Conservation (phyloP, 1,140 invertebrate species). For the Elymnias hypermnestra region DNA sequence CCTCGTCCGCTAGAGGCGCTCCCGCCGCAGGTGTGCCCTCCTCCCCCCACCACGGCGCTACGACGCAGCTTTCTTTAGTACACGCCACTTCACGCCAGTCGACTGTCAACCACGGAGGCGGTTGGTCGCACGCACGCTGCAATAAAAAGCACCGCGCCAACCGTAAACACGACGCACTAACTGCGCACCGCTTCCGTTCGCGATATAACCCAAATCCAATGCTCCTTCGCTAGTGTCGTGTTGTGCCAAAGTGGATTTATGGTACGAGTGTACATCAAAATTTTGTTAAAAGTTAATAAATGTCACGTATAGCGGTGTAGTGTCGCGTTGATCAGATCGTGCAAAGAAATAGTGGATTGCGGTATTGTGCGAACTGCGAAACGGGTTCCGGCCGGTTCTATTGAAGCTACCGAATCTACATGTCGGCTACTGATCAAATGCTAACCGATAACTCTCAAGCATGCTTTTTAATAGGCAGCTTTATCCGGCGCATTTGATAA, state of each 20-base stretch:
- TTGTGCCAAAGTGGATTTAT: conserved; percentile 59
- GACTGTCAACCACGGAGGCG: conserved; percentile 56
- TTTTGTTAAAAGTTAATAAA: conserved; percentile 57
- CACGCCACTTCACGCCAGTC: conserved; percentile 52
- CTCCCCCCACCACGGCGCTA: conserved; percentile 27
- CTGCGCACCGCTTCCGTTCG: conserved; percentile 54
- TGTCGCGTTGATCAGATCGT: conserved; percentile 48
- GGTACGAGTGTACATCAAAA: conserved; percentile 39
- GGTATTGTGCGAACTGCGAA: conserved; percentile 43
- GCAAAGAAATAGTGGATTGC: conserved; percentile 48
- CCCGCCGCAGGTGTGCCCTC: conserved; percentile 61
- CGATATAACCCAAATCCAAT: conserved; percentile 54
- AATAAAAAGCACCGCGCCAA: conserved; percentile 52
- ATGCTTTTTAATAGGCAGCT: too few relatives aligned
- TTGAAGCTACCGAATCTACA: conserved; percentile 46
- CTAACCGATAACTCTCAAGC: not conserved
- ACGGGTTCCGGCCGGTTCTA: conserved; percentile 46
- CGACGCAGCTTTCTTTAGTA: conserved; percentile 62
- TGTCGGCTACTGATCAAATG: conserved; percentile 23
- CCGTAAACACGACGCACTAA: conserved; percentile 69
- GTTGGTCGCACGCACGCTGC: conserved; percentile 24
- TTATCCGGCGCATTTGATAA: too few relatives aligned
- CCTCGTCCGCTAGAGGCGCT: conserved; percentile 47
- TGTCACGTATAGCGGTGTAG: conserved; percentile 48
- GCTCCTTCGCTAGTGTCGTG: conserved; percentile 48